phyloP scores from a whole-genome alignment of 2,113 vertebrate species.

The Rhinopomastus cyanomelas region DNA sequence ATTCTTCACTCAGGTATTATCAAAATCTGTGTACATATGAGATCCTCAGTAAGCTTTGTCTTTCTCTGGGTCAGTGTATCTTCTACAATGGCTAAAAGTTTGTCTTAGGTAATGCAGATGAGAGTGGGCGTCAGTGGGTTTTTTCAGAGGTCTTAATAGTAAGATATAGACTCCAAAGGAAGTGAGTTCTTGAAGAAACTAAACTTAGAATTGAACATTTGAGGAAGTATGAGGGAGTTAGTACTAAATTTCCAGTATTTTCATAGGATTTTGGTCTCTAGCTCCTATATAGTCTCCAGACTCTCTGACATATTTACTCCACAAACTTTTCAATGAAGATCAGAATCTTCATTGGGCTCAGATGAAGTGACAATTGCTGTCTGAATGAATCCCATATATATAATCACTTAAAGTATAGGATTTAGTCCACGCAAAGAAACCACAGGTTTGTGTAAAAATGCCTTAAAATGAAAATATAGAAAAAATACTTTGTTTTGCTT shows the following conservation, averaged over 20 bases:
- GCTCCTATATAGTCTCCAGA: background rate
- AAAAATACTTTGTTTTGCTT: background rate
- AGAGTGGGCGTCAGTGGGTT: background rate
- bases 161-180: background rate
- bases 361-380: background rate
- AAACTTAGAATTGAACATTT: background rate
- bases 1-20: background rate
- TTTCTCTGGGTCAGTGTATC: background rate
- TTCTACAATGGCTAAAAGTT: background rate
- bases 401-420: background rate
- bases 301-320: background rate
- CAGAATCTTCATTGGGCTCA: background rate
- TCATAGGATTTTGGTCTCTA: background rate
- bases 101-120: background rate
- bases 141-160: background rate
- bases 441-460: background rate
- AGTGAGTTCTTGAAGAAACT: background rate
- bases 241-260: background rate
- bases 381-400: background rate
- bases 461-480: background rate
- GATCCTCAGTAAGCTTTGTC: background rate
- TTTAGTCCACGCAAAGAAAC: background rate
- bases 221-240: background rate
- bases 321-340: background rate
- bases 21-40: accelerated